A percentile compares a stretch with the other conserved stretches of the same genome.
These are phyloP conservation scores for Gari tellinella DNA, from an alignment of 2,888 invertebrate species.

Conservation along the genomic window DNA sequence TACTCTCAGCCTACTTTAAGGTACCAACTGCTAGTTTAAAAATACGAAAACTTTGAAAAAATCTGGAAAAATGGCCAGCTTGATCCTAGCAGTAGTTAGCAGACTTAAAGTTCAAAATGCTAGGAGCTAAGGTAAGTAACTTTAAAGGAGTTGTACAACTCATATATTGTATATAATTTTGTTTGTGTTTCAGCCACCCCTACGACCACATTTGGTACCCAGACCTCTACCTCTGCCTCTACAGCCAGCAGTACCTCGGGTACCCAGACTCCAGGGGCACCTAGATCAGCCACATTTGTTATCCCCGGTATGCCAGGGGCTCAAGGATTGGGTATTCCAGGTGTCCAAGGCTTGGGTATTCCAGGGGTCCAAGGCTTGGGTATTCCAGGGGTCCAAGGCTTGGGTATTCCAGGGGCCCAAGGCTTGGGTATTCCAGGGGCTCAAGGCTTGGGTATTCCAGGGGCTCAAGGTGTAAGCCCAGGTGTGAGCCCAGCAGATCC, in stretches of 20 bases:
- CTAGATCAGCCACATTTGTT: conserved; percentile 36
- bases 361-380: too few relatives aligned
- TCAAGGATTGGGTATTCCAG: conserved; percentile 18
- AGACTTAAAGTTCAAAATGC: too few relatives aligned
- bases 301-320: conserved; percentile 53
- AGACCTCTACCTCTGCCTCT: conserved; percentile 45
- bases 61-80: too few relatives aligned
- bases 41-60: too few relatives aligned
- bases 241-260: conserved; percentile 55
- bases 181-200: conserved; percentile 20
- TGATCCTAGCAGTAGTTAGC: too few relatives aligned
- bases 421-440: too few relatives aligned
- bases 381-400: conserved; percentile 49
- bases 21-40: too few relatives aligned
- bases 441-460: conserved; percentile 8
- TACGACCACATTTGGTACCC: conserved; percentile 58
- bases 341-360: conserved; percentile 19
- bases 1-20: too few relatives aligned
- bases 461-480: conserved; percentile 38
- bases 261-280: conserved; percentile 55
- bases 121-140: too few relatives aligned
- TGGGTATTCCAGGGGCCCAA: not conserved
- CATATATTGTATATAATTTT: too few relatives aligned
- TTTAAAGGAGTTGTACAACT: too few relatives aligned
- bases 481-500: conserved; percentile 61